phyloP scores from a whole-genome alignment of 2,113 vertebrate genomes.

The Rhizomys pruinosus region DNA sequence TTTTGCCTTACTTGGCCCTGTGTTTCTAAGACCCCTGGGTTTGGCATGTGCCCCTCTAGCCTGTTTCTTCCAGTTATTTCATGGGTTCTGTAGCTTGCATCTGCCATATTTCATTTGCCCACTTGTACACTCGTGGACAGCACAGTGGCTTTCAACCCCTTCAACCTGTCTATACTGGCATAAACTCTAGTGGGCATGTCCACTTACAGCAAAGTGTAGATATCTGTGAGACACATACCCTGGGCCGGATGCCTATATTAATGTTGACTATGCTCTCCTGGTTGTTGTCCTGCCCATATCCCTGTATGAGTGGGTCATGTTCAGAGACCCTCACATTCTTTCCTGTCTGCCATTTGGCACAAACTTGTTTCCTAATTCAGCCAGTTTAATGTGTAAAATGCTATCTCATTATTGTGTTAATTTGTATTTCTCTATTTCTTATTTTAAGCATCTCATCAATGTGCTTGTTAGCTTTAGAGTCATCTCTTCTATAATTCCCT shows the following conservation, averaged over 20 bases:
- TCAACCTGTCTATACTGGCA: not conserved
- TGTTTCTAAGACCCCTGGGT: not conserved
- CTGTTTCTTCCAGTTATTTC: not conserved
- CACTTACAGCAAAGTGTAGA: not conserved
- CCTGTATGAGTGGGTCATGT: not conserved
- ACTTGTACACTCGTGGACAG: not conserved
- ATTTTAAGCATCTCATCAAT: conserved; percentile 41
- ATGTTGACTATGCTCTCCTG: not conserved
- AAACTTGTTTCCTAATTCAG: not conserved
- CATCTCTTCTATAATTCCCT: conserved; percentile 26
- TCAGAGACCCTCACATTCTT: not conserved
- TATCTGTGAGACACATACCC: not conserved
- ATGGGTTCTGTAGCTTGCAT: not conserved
- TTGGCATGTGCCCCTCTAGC: not conserved
- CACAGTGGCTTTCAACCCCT: not conserved
- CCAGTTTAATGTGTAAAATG: not conserved
- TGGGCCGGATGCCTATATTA: not conserved
- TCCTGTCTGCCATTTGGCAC: not conserved
- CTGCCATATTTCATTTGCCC: not conserved
- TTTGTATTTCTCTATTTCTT: conserved; percentile 55
- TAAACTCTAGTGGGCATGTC: not conserved
- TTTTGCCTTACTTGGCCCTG: not conserved
- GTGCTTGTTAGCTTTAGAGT: conserved; percentile 4
- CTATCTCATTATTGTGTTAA: conserved; percentile 39
- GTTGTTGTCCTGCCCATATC: not conserved